Conservation (phyloP, 1,140 invertebrate genomes). For the Lucilia cuprina region DNA sequence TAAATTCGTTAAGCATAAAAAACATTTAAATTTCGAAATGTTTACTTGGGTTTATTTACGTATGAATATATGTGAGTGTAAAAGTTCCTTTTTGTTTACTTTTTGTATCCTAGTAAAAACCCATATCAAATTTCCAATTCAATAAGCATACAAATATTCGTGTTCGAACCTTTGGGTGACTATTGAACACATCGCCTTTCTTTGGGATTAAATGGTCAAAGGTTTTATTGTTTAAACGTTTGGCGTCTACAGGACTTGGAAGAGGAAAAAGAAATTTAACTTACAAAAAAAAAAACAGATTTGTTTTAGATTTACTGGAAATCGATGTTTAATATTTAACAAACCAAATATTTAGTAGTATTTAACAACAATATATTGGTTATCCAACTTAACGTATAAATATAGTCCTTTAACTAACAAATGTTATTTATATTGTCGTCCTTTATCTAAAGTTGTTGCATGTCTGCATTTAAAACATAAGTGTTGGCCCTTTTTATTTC, state of each 20-base stretch:
- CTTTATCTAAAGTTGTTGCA: neutral
- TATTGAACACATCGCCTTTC: neutral
- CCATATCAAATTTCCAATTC: slow-evolving; percentile 35
- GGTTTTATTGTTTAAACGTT: neutral
- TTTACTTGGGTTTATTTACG: neutral
- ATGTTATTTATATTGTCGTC: neutral
- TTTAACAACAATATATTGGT: neutral
- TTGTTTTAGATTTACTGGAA: slow-evolving; percentile 34
- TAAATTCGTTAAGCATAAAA: slow-evolving; percentile 25
- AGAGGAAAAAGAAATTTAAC: neutral
- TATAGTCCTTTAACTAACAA: neutral
- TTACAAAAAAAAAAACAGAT: neutral
- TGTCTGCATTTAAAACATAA: neutral
- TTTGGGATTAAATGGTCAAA: neutral
- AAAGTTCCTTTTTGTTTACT: neutral
- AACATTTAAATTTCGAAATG: slow-evolving; percentile 22
- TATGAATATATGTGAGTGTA: no score
- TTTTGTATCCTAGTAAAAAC: neutral
- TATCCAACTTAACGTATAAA: neutral
- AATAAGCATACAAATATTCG: slow-evolving; percentile 22
- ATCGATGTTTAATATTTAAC: slow-evolving; percentile 32
- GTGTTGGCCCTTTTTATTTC: neutral
- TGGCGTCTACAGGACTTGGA: neutral
- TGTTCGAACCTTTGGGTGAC: neutral
- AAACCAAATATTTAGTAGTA: slow-evolving; percentile 3